Conservation (phyloP, 2,888 invertebrate species). For the Polyommatus icarus region DNA sequence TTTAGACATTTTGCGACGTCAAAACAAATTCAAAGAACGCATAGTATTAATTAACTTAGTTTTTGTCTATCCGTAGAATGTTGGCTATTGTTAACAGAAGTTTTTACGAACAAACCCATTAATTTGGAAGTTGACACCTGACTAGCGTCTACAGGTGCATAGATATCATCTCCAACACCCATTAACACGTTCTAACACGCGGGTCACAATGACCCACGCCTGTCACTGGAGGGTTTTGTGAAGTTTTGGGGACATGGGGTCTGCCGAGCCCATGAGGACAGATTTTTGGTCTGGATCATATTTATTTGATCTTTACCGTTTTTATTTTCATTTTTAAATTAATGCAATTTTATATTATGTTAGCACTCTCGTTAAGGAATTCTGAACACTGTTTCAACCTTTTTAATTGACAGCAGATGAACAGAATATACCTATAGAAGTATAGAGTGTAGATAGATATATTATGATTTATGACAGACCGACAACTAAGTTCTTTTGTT, state of each 20-base stretch:
- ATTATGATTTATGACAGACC: too few relatives aligned
- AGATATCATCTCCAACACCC: constrained; percentile 13
- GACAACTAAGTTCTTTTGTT: too few relatives aligned
- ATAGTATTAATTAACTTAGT: background rate
- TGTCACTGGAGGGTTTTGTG: constrained; percentile 5
- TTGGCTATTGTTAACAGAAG: background rate
- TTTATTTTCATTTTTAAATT: too few relatives aligned
- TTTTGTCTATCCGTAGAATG: background rate
- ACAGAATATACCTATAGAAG: too few relatives aligned
- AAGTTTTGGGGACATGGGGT: background rate
- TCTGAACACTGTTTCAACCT: too few relatives aligned
- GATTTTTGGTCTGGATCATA: background rate
- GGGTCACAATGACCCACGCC: constrained; percentile 14
- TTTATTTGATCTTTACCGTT: background rate
- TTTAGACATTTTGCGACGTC: background rate
- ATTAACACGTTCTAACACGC: constrained; percentile 20
- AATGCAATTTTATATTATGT: too few relatives aligned
- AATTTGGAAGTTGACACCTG: constrained; percentile 8
- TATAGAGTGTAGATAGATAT: too few relatives aligned
- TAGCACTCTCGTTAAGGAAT: too few relatives aligned
- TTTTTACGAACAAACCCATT: constrained; percentile 5
- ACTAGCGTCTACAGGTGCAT: constrained; percentile 8
- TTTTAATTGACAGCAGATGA: too few relatives aligned
- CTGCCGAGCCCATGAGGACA: background rate
- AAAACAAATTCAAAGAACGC: background rate